These are phyloP conservation scores for Microctonus brassicae DNA, from an alignment of 2,888 invertebrate species.

Conservation along the genomic window DNA sequence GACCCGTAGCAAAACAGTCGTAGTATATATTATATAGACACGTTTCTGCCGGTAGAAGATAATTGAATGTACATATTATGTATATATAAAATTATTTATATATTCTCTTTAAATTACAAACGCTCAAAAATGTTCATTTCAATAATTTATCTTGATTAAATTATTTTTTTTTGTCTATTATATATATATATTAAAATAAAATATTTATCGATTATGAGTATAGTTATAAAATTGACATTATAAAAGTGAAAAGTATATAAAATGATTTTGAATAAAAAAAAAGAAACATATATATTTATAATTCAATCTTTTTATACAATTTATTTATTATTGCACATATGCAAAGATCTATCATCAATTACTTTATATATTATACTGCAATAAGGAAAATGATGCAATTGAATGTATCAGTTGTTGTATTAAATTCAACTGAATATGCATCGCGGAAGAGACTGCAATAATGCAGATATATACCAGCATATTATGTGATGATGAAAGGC, in stretches of 20 bases:
- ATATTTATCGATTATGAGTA: background rate
- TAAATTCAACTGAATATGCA: background rate
- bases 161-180: too few relatives aligned
- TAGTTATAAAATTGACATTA: background rate
- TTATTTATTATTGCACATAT: too few relatives aligned
- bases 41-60: constrained; percentile 26
- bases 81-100: too few relatives aligned
- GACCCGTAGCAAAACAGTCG: constrained; percentile 22
- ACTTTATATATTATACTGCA: too few relatives aligned
- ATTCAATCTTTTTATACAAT: too few relatives aligned
- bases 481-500: constrained; percentile 11
- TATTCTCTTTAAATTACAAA: background rate
- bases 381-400: constrained; percentile 23
- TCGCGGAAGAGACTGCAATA: background rate
- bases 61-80: background rate
- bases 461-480: background rate
- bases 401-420: background rate
- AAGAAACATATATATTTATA: too few relatives aligned
- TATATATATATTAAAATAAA: too few relatives aligned
- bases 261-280: too few relatives aligned
- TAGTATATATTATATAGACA: constrained; percentile 6
- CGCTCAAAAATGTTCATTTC: background rate
- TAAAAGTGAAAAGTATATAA: too few relatives aligned
- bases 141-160: background rate
- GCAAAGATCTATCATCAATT: too few relatives aligned